Evolutionary conservation across 2,888 invertebrate genomes (phyloP).

Genomic region (Lordiphosa fenestrarum): DNA sequence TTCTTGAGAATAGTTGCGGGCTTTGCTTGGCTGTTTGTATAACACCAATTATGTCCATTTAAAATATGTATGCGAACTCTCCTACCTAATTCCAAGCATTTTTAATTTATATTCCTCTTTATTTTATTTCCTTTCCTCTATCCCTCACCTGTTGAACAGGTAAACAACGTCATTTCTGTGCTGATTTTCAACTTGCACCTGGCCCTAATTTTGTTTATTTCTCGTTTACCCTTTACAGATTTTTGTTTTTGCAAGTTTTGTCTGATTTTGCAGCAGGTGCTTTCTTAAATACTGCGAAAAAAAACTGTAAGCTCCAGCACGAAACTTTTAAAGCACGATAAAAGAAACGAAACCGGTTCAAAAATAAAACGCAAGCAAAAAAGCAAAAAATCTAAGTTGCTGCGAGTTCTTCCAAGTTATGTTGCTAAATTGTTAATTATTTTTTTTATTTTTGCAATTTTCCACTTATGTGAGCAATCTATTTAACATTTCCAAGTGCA

Average conservation of each 20-base stretch:
- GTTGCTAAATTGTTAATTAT: neutral
- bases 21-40: no score
- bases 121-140: neutral
- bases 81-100: no score
- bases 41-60: no score
- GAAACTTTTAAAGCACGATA: neutral
- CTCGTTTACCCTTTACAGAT: conserved; percentile 2
- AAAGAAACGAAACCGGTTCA: conserved; percentile 32
- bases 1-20: no score
- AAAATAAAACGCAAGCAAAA: conserved; percentile 14
- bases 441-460: conserved; percentile 16
- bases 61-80: no score
- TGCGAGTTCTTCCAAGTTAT: neutral
- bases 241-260: conserved; percentile 6
- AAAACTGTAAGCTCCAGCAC: conserved; percentile 14
- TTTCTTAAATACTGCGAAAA: conserved; percentile 14
- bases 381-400: conserved; percentile 10
- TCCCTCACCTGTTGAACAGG: conserved; percentile 6
- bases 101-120: neutral
- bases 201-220: conserved; percentile 4
- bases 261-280: conserved; percentile 28
- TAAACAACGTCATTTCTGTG: no score
- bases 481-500: conserved; percentile 15
- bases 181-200: conserved; percentile 8
- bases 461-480: conserved; percentile 34